Percentiles rank a stretch among this genome's conserved stretches.
Evolutionary conservation across 2,888 invertebrate species (phyloP).

Genomic region (Meta bourneti): DNA sequence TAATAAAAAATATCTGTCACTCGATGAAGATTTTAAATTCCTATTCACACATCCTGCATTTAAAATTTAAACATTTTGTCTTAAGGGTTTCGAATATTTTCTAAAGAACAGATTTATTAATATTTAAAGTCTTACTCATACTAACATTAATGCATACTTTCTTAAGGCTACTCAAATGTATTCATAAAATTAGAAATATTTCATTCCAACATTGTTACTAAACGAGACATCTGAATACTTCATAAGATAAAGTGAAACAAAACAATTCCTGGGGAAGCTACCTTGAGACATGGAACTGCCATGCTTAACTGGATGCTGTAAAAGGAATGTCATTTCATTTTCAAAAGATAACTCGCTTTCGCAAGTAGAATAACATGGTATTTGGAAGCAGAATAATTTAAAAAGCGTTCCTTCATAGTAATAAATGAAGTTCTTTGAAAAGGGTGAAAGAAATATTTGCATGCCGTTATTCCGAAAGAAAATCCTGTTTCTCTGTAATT

Average conservation of each 20-base stretch:
- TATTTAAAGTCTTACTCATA: too few species aligned
- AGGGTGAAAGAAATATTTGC: not conserved
- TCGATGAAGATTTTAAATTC: too few species aligned
- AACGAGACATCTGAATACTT: not conserved
- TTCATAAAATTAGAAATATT: not conserved
- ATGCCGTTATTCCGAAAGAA: conserved; percentile 23
- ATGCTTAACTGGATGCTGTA: not conserved
- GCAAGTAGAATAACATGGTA: not conserved
- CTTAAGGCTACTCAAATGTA: too few species aligned
- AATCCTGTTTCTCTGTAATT: not conserved
- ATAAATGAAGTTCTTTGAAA: conserved; percentile 9
- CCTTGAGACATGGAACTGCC: not conserved
- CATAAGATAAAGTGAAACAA: not conserved
- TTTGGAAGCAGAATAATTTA: not conserved
- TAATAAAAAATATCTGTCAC: too few species aligned
- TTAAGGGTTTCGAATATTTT: too few species aligned
- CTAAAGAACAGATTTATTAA: too few species aligned
- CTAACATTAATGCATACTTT: too few species aligned
- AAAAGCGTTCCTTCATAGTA: conserved; percentile 24
- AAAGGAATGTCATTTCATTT: conserved; percentile 12
- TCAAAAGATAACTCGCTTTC: conserved; percentile 25
- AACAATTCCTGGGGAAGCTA: not conserved
- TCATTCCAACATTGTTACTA: not conserved
- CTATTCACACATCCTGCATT: too few species aligned
- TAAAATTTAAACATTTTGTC: too few species aligned